Evolutionary conservation across 2,888 invertebrate species (phyloP).

Genomic region (Drosophila mimetica): DNA sequence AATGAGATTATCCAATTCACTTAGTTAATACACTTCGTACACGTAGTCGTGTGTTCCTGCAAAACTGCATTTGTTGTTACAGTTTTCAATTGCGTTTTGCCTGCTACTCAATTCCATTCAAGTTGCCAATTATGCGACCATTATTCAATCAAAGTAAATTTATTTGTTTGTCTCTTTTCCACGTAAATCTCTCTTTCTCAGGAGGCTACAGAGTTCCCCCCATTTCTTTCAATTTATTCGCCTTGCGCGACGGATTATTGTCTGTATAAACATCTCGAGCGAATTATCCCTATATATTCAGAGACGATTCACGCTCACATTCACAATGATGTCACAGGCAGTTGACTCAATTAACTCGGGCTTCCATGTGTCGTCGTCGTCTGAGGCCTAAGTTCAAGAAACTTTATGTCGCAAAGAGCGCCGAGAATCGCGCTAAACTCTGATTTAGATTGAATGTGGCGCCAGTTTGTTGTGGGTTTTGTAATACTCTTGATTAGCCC

Average conservation of each 20-base stretch:
- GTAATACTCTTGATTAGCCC: constrained; percentile 33
- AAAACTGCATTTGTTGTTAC: constrained; percentile 50
- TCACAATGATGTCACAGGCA: constrained; percentile 66
- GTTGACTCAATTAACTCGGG: constrained; percentile 62
- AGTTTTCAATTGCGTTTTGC: constrained; percentile 81
- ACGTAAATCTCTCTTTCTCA: constrained; percentile 57
- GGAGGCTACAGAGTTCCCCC: constrained; percentile 17
- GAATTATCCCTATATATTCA: constrained; percentile 66
- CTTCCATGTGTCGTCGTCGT: constrained; percentile 18
- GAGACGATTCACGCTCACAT: constrained; percentile 3
- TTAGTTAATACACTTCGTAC: constrained; percentile 63
- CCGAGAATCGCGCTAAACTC: constrained; percentile 27
- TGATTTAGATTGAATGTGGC: constrained; percentile 52
- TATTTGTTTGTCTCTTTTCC: constrained; percentile 84
- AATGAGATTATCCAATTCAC: constrained; percentile 81
- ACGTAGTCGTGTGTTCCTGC: constrained; percentile 28
- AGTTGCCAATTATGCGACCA: constrained; percentile 85
- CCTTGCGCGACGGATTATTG: constrained; percentile 72
- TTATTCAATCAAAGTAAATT: constrained; percentile 85
- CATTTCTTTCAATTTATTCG: constrained; percentile 72
- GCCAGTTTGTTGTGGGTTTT: constrained; percentile 39
- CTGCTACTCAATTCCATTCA: constrained; percentile 85
- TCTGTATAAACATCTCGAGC: constrained; percentile 71
- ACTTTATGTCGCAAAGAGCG: constrained; percentile 42
- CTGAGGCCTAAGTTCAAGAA: constrained; percentile 63